A percentile compares a stretch with the other conserved stretches of the same genome.
phyloP scores from a whole-genome alignment of 1,140 invertebrate genomes.

The Achroia grisella region DNA sequence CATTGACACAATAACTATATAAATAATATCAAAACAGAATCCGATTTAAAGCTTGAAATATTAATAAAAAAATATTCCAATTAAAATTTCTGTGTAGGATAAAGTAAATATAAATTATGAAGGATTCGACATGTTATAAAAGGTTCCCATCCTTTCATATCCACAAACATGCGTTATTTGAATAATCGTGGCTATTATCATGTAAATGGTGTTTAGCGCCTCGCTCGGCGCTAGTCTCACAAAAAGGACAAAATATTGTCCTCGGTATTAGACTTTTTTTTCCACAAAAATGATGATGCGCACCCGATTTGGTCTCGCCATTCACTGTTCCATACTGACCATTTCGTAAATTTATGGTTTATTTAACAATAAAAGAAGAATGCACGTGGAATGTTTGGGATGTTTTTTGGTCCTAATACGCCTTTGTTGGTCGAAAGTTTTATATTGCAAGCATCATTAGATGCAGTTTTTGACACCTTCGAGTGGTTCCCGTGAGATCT shows the following conservation, averaged over 20 bases:
- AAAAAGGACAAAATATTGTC: conserved; percentile 48
- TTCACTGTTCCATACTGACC: conserved; percentile 51
- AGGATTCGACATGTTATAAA: conserved; percentile 7
- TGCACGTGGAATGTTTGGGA: conserved; percentile 30
- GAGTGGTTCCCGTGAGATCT: conserved; percentile 37
- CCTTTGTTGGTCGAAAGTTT: conserved; percentile 40
- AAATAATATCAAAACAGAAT: too few relatives aligned
- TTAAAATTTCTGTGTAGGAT: not conserved
- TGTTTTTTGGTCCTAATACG: conserved; percentile 20
- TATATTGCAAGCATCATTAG: conserved; percentile 53
- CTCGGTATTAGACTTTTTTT: conserved; percentile 36
- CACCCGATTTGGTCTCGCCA: conserved; percentile 43
- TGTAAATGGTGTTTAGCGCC: conserved; percentile 59
- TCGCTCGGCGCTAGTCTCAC: conserved; percentile 37
- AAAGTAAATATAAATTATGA: conserved; percentile 6
- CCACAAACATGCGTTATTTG: conserved; percentile 28
- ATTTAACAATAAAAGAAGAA: conserved; percentile 68
- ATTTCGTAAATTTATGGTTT: conserved; percentile 71
- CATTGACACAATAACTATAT: too few relatives aligned
- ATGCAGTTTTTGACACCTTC: conserved; percentile 41
- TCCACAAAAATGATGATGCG: conserved; percentile 23
- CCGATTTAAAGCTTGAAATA: too few relatives aligned
- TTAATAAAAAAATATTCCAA: not conserved
- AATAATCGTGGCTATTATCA: conserved; percentile 44
- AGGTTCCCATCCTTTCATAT: conserved; percentile 19